phyloP scores from a whole-genome alignment of 2,888 invertebrate genomes.

The Phaedon cochleariae region DNA sequence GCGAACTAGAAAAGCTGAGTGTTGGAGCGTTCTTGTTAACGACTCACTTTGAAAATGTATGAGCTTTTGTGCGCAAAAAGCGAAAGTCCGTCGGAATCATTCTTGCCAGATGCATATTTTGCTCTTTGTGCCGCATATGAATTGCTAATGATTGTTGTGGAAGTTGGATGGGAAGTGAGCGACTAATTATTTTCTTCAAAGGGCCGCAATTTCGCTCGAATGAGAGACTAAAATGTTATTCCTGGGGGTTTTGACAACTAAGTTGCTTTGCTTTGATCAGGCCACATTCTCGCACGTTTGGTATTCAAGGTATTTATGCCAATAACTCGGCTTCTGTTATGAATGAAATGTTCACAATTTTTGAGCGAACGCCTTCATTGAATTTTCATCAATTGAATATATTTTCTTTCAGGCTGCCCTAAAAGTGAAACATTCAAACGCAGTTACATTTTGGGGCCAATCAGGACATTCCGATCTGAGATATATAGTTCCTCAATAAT shows the following conservation, averaged over 20 bases:
- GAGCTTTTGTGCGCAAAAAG: slow-evolving; percentile 14
- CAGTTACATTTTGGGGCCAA: no score
- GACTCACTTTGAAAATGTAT: slow-evolving; percentile 29
- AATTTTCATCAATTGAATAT: no score
- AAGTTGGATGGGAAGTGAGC: not conserved
- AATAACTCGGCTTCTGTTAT: no score
- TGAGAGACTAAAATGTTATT: not conserved
- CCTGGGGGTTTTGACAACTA: not conserved
- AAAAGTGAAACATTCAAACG: no score
- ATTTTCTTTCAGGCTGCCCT: no score
- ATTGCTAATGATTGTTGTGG: not conserved
- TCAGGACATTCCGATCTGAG: no score
- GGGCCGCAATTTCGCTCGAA: not conserved
- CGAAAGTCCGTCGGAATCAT: slow-evolving; percentile 1
- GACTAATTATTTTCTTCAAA: not conserved
- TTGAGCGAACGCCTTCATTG: no score
- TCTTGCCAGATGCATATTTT: not conserved
- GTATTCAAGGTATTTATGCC: not conserved
- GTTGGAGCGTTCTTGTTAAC: slow-evolving; percentile 25
- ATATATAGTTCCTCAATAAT: no score
- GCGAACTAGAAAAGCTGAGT: slow-evolving; percentile 25
- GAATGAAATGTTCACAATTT: no score
- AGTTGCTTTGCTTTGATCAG: not conserved
- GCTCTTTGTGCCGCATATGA: not conserved
- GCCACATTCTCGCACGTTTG: not conserved